Conservation (phyloP, 1,140 invertebrate species). For the Neotoxoptera formosana region DNA sequence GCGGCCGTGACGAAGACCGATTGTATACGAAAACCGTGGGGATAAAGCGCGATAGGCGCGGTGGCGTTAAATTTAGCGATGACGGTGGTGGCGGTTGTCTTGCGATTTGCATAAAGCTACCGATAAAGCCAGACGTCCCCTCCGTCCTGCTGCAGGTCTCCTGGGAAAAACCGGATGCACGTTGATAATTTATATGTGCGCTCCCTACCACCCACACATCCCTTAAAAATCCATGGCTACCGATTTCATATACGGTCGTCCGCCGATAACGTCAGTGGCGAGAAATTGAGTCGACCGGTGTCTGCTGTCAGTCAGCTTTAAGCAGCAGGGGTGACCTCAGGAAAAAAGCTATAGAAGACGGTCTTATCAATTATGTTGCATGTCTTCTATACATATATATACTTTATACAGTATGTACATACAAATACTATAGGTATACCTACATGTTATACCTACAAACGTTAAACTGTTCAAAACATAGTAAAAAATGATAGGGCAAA, state of each 20-base stretch:
- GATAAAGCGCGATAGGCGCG: background rate
- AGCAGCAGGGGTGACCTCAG: background rate
- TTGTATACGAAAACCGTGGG: background rate
- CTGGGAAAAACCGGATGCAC: background rate
- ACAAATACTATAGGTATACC: background rate
- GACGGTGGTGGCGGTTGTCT: background rate
- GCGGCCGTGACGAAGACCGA: constrained; percentile 38
- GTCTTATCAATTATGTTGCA: background rate
- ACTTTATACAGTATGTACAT: background rate
- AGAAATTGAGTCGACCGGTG: background rate
- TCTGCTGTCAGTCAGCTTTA: background rate
- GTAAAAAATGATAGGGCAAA: background rate
- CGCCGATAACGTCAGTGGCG: background rate
- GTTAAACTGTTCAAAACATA: background rate
- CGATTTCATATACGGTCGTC: background rate
- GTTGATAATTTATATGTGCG: constrained; percentile 10
- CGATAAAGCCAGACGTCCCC: constrained; percentile 47
- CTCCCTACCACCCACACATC: background rate
- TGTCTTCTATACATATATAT: background rate
- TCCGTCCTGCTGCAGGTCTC: background rate
- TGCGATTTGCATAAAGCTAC: constrained; percentile 52
- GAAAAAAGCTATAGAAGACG: background rate
- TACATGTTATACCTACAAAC: background rate
- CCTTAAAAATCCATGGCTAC: background rate
- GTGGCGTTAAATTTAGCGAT: too few relatives aligned